A percentile compares a stretch with the other conserved stretches of the same genome.
These are phyloP conservation scores for Pseudomyrmex dendroicus DNA, from an alignment of 1,140 invertebrate species.

Conservation along the genomic window DNA sequence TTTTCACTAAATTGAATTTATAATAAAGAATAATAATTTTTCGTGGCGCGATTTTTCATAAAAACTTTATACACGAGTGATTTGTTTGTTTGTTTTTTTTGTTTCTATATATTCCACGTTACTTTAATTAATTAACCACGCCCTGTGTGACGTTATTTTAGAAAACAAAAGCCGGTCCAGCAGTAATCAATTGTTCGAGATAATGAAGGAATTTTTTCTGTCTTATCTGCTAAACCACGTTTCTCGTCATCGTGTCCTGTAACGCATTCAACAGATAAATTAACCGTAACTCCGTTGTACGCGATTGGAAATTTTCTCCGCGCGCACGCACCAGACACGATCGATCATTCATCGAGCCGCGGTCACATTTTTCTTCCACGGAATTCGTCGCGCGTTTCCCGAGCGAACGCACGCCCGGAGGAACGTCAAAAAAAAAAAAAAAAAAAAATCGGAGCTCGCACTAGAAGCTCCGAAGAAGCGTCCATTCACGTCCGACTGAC, in stretches of 20 bases:
- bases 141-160: background rate
- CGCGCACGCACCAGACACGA: background rate
- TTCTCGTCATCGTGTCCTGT: background rate
- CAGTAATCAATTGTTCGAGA: too few relatives aligned
- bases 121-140: constrained; percentile 42
- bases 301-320: background rate
- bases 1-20: background rate
- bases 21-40: background rate
- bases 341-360: too few relatives aligned
- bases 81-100: background rate
- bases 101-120: background rate
- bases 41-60: background rate
- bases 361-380: background rate
- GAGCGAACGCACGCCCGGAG: background rate
- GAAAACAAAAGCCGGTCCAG: background rate
- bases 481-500: constrained; percentile 44
- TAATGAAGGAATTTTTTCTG: too few relatives aligned
- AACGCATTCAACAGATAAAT: constrained; percentile 17
- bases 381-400: background rate
- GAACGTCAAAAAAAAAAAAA: background rate
- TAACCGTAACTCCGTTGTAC: background rate
- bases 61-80: background rate
- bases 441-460: background rate
- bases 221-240: too few relatives aligned
- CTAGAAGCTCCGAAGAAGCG: background rate